Base-by-base conservation (phyloP, 2,888 invertebrate genomes). In the Leistus spinibarbis region DNA sequence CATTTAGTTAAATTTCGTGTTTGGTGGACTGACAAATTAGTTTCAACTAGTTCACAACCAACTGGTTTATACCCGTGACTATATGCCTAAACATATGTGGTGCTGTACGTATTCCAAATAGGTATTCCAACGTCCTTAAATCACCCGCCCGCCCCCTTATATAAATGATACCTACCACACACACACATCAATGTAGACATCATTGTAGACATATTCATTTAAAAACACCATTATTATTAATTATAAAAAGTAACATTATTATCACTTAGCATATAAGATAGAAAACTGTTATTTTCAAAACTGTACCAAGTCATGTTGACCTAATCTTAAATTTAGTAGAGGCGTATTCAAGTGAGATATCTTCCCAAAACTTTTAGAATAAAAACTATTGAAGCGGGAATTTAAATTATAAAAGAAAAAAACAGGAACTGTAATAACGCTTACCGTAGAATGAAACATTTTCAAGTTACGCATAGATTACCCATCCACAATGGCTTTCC, bases 301-400 rank as follows among this genome's bases (percentile, higher is more conserved):
- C 53, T 73, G 73, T 73, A 73, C 73, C 73, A 73, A 73, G 73
- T 71, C 71, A 71, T 56, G 70, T 71, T 60, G 73, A 67, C 67
- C 67, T 73, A 67, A 67, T 67, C 67, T 73, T 73, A 73, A 73
- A 73, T 27, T 62, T 40, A 23, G 27, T 67, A 67, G 67, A 67
- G 60, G 67, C 67, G 67, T 73, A 73, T 67, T 67, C 54, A 65
- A 71, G 24, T 71, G 65, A 71, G 20, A 53, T 60, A 20, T 73
- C 73, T 73, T 73, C 73, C 73, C 73, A 73, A 60, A 13, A 67
- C 53, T 62, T 20, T 71, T 54, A 54, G 27, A 40, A 56, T 57
- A 24, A n/a, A n/a, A n/a, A n/a, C n/a, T n/a, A n/a, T n/a, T n/a
- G 60, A 20, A 23, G 66, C 57, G 27, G 60, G 53, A 62, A 69